A percentile compares a stretch with the other conserved stretches of the same genome.
phyloP scores from a whole-genome alignment of 2,113 vertebrate species.

The Tachysurus fulvidraco region DNA sequence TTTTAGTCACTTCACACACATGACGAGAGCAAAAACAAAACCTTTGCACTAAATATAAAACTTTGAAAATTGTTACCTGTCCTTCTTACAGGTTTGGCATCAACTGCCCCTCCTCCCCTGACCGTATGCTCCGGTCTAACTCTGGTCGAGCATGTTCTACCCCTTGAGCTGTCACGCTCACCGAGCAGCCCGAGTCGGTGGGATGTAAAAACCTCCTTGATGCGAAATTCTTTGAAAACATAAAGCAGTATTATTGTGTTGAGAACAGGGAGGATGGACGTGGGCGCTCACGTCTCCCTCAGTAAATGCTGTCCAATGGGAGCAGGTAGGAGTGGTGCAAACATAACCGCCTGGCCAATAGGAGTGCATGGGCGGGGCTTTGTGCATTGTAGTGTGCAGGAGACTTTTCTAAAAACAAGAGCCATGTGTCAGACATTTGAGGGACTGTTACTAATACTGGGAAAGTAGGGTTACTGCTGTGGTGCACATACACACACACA shows the following conservation, averaged over 20 bases:
- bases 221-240: slow-evolving; percentile 69
- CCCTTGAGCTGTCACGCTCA: slow-evolving; percentile 44
- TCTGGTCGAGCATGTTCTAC: slow-evolving; percentile 8
- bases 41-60: neutral
- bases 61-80: slow-evolving; percentile 27
- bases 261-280: slow-evolving; percentile 59
- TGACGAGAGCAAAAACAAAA: neutral
- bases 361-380: slow-evolving; percentile 34
- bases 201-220: slow-evolving; percentile 61
- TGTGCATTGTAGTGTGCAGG: slow-evolving; percentile 43
- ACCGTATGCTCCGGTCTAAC: slow-evolving; percentile 19
- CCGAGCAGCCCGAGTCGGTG: slow-evolving; percentile 46
- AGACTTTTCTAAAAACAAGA: slow-evolving; percentile 55
- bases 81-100: slow-evolving; percentile 18
- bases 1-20: neutral
- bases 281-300: slow-evolving; percentile 50
- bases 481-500: slow-evolving; percentile 26
- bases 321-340: slow-evolving; percentile 48
- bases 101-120: slow-evolving; percentile 7
- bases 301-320: slow-evolving; percentile 49
- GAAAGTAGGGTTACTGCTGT: slow-evolving; percentile 25
- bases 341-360: slow-evolving; percentile 52
- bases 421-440: slow-evolving; percentile 64
- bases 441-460: neutral
- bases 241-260: slow-evolving; percentile 66